These are phyloP conservation scores for Pyrgus malvae DNA, from an alignment of 2,888 invertebrate genomes.

Conservation along the genomic window DNA sequence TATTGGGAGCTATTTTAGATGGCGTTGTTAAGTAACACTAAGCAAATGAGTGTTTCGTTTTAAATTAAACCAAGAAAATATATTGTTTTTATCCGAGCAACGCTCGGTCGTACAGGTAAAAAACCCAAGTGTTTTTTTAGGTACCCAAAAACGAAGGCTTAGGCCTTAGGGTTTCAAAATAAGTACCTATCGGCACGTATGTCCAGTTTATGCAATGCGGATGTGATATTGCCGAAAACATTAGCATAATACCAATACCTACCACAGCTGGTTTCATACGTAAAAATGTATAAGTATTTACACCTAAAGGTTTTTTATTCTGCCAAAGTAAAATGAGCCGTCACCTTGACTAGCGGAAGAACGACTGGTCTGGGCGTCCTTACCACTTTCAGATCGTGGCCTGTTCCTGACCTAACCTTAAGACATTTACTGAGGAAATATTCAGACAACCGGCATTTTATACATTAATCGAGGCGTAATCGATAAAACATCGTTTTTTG, in stretches of 20 bases:
- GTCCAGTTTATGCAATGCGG: neutral
- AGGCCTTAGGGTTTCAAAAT: neutral
- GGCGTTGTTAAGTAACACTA: no score
- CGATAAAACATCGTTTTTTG: no score
- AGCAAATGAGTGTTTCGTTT: no score
- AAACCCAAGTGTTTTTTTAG: no score
- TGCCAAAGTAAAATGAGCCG: slow-evolving; percentile 36
- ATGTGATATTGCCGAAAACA: neutral
- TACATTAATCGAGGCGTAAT: no score
- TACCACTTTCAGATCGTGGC: slow-evolving; percentile 59
- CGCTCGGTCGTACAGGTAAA: no score
- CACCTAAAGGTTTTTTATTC: slow-evolving; percentile 8
- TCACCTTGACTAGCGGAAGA: slow-evolving; percentile 75
- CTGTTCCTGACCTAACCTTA: slow-evolving; percentile 44
- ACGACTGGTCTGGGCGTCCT: slow-evolving; percentile 56
- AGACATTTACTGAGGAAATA: slow-evolving; percentile 12
- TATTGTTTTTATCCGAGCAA: no score
- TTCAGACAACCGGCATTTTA: no score
- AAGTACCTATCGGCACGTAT: no score
- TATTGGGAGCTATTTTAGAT: no score
- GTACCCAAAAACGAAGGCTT: no score
- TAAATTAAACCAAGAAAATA: no score
- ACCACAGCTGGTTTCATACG: neutral
- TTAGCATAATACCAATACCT: neutral
- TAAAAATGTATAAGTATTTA: slow-evolving; percentile 1